Evolutionary conservation across 1,140 invertebrate genomes (phyloP), one percentile per base, ranked within the genome.

Genomic region (Hylyphantes graminicola): DNA sequence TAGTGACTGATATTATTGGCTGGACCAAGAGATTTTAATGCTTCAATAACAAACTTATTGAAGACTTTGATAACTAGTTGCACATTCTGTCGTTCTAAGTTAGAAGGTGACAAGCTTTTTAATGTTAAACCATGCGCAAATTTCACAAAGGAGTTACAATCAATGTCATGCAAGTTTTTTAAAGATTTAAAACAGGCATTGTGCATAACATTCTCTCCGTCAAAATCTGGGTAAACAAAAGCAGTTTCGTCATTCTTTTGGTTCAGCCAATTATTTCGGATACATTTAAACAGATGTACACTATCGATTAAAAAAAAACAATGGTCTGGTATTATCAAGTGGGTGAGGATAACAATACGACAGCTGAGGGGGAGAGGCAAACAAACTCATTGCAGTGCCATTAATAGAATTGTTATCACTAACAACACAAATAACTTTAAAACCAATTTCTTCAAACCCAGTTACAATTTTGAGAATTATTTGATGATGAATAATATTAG

Each of bases 341-440:
- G 76, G 84, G 53, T 79, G 75, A 2, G 35, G 50, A 54, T 67
- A 85, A 12, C 70, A 50, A 79, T 50, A n/a, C 0, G 7, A 11
- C 10, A 79, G 5, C 35, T 64, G 51, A 0, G 64, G 68, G 50
- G 63, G 85, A 57, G 57, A 21, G 7, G 10, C 48, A 85, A 87
- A 86, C 53, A 70, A 85, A 8, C 73, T 61, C 75, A 87, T 72
- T 21, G 78, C 17, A 61, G 87, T 87, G 3, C 83, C 65, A 81
- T 87, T 87, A 15, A 87, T 87, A 11, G 85, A 74, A 68, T 87
- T 87, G 54, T 86, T 85, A 57, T 86, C 81, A 72, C 5, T 85
- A 9, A 87, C 17, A 51, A 86, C 61, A 77, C 0, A 87, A 35
- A 35, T n/a, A 7, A 85, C 65, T 15, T 0, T 51, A 51, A 78